Evolutionary conservation across 2,113 vertebrate genomes (phyloP), one percentile per base, ranked within the genome.

Genomic region (Echinops telfairi): DNA sequence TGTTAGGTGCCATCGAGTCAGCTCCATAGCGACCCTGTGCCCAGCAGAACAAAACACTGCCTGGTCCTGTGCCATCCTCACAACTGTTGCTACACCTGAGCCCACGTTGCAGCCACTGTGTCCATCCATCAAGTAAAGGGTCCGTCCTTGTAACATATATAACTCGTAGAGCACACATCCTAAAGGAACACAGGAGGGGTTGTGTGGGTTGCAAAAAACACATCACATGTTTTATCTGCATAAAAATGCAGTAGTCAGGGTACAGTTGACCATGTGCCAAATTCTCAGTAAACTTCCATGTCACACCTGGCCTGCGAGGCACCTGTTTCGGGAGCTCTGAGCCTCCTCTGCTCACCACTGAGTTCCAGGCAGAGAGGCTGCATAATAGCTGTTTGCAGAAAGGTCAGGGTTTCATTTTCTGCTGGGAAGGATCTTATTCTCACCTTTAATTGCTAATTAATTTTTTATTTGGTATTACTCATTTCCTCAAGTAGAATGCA

Each of bases 381-480:
- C 60, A 16, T 57, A 83, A 90, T 1, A 79, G 64, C 70, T 57
- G 4, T 40, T 66, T 77, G 33, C 31, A 83, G n/a, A 60, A 14
- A 40, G 58, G 25, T 57, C n/a, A 62, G 27, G n/a, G 25, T 77
- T 92, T 84, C 27, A 38, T 70, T 87, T 81, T 81, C 75, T 78
- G n/a, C 71, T 73, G 36, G 22, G 62, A 93, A 40, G 14, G 8
- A 88, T 81, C 23, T 73, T 81, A 23, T 73, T 94, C 81, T 78
- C 82, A 31, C 57, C 36, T 40, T 91, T 87, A 82, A 47, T 70
- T 92, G 33, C 43, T 81, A 94, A 80, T 86, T 93, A 93, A 90
- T 58, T 68, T 91, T 92, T 93, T 84, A 78, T 23, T 93, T 75
- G 78, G n/a, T 87, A 81, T 87, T 70, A 70, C 36, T 86, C 47